Percentiles rank a stretch among this genome's conserved stretches.
These are phyloP conservation scores for Ooceraea biroi DNA, from an alignment of 1,140 invertebrate genomes.

Conservation along the genomic window DNA sequence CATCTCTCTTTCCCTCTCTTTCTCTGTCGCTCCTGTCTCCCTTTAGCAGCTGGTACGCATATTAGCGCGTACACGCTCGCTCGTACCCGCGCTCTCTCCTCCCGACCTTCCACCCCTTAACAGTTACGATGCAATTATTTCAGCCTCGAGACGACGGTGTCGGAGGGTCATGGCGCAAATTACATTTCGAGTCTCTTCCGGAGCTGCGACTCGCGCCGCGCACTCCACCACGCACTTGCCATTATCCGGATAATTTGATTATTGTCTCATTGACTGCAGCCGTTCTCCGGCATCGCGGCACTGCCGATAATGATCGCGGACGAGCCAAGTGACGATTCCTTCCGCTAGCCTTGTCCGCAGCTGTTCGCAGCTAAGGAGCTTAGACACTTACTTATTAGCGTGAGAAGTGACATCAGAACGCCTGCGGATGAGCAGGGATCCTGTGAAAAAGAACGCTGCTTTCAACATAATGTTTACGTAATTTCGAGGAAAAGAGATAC, in stretches of 20 bases:
- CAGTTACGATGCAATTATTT: slow-evolving; percentile 76
- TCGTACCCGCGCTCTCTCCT: not conserved
- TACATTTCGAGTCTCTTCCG: slow-evolving; percentile 67
- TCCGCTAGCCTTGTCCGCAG: slow-evolving; percentile 44
- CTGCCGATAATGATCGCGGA: slow-evolving; percentile 62
- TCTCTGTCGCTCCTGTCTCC: too few relatives aligned
- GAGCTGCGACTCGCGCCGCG: slow-evolving; percentile 51
- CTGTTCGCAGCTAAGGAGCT: not conserved
- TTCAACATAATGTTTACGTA: too few relatives aligned
- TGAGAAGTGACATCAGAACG: not conserved
- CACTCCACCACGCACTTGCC: not conserved
- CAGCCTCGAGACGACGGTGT: slow-evolving; percentile 65
- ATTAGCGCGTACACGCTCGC: not conserved
- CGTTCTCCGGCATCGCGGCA: not conserved
- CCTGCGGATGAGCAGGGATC: not conserved
- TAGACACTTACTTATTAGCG: not conserved
- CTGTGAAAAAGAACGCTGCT: not conserved
- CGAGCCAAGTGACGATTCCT: slow-evolving; percentile 38
- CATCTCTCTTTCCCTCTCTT: not conserved
- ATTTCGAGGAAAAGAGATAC: too few relatives aligned
- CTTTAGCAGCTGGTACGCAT: not conserved
- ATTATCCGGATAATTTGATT: slow-evolving; percentile 69
- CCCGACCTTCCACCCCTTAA: slow-evolving; percentile 72
- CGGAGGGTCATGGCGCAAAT: slow-evolving; percentile 70
- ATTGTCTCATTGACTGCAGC: slow-evolving; percentile 69